phyloP scores from a whole-genome alignment of 2,888 invertebrate species.

The Heteromurus nitidus region DNA sequence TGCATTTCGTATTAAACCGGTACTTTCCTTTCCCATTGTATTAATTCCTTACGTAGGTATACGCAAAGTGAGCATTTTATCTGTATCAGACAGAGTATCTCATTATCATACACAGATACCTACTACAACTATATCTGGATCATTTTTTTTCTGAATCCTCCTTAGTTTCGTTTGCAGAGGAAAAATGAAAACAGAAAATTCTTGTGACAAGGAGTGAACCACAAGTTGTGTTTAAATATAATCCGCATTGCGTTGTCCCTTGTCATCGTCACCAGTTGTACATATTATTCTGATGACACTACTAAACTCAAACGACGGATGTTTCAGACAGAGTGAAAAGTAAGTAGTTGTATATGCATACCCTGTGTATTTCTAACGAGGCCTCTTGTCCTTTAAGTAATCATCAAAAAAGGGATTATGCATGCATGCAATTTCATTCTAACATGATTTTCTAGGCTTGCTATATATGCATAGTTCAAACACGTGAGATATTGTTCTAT shows the following conservation, averaged over 20 bases:
- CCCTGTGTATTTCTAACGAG: conserved; percentile 20
- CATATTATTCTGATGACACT: not conserved
- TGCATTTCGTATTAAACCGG: conserved; percentile 55
- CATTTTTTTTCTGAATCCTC: conserved; percentile 18
- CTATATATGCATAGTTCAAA: not conserved
- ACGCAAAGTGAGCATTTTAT: too few species aligned
- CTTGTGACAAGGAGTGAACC: conserved; percentile 16
- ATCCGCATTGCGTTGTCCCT: conserved; percentile 36
- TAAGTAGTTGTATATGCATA: not conserved
- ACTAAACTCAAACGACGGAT: too few species aligned
- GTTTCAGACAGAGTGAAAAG: not conserved
- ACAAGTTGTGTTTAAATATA: conserved; percentile 14
- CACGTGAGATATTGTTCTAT: not conserved
- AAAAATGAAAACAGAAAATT: conserved; percentile 53
- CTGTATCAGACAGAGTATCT: conserved; percentile 19
- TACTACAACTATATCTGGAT: conserved; percentile 39
- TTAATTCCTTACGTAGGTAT: not conserved
- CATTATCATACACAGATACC: conserved; percentile 49
- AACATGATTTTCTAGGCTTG: not conserved
- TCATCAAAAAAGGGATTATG: conserved; percentile 49
- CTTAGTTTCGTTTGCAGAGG: not conserved
- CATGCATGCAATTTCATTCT: conserved; percentile 43
- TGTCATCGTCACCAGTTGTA: conserved; percentile 3
- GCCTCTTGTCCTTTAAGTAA: conserved; percentile 42
- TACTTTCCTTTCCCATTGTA: conserved; percentile 51